These are phyloP conservation scores for Diarsia dahlii DNA, from an alignment of 2,888 invertebrate genomes.

Conservation along the genomic window DNA sequence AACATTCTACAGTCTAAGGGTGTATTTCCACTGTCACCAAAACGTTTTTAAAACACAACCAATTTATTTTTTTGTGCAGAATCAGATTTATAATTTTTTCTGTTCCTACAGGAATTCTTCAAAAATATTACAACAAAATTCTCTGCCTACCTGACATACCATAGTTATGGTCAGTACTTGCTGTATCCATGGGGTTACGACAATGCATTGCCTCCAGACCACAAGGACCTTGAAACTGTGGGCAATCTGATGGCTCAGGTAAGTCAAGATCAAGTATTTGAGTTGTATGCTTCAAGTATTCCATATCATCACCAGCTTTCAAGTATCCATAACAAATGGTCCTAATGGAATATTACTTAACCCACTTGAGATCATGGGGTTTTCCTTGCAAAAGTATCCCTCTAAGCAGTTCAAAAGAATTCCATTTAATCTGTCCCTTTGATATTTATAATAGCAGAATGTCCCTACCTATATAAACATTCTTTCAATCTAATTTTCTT, in stretches of 20 bases:
- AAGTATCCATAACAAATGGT: not conserved
- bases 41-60: not conserved
- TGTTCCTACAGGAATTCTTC: constrained; percentile 87
- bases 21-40: not conserved
- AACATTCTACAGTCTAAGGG: not conserved
- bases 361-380: not conserved
- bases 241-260: constrained; percentile 93
- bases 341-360: not conserved
- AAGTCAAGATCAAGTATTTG: constrained; percentile 47
- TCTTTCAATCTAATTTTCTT: not conserved
- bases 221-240: constrained; percentile 93
- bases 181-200: constrained; percentile 97
- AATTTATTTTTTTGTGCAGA: not conserved
- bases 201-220: constrained; percentile 92
- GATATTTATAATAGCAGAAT: not conserved
- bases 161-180: constrained; percentile 96
- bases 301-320: not conserved
- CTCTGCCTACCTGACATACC: constrained; percentile 94
- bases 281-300: no score
- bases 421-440: not conserved
- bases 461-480: not conserved
- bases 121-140: constrained; percentile 89
- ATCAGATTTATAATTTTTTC: not conserved
- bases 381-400: not conserved
- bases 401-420: not conserved